A percentile compares a stretch with the other conserved stretches of the same genome.
Conservation (phyloP, 2,113 vertebrate species). For the Neogale vison region DNA sequence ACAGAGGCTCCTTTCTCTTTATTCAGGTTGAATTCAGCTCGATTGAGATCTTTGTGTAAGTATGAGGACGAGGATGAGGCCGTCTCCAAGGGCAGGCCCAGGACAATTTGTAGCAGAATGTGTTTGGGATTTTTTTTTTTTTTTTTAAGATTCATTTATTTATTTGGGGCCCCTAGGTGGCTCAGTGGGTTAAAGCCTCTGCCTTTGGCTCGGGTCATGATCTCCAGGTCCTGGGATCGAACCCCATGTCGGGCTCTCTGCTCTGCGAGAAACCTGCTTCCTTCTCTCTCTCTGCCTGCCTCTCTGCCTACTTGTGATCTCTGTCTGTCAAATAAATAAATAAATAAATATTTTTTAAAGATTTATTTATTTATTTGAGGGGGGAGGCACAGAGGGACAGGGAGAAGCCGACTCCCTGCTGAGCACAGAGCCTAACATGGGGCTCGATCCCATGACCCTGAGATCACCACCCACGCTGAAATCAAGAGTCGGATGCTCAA, state of each 20-base stretch:
- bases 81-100: background rate
- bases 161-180: background rate
- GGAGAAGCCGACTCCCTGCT: background rate
- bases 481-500: background rate
- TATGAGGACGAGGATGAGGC: background rate
- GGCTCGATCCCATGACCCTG: background rate
- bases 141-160: background rate
- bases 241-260: too few species aligned
- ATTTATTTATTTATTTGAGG: background rate
- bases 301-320: too few species aligned
- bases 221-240: too few species aligned
- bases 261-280: too few species aligned
- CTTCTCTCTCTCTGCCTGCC: too few species aligned
- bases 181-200: too few species aligned
- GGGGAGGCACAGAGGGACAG: background rate
- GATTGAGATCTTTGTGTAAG: too few species aligned
- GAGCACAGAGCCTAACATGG: background rate
- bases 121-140: background rate
- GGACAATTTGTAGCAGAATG: background rate
- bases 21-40: background rate
- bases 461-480: background rate
- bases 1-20: background rate
- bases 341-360: too few species aligned
- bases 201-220: too few species aligned
- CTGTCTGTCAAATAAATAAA: too few species aligned